Conservation (phyloP, 1,140 invertebrate genomes). For the Ceratosolen solmsi region DNA sequence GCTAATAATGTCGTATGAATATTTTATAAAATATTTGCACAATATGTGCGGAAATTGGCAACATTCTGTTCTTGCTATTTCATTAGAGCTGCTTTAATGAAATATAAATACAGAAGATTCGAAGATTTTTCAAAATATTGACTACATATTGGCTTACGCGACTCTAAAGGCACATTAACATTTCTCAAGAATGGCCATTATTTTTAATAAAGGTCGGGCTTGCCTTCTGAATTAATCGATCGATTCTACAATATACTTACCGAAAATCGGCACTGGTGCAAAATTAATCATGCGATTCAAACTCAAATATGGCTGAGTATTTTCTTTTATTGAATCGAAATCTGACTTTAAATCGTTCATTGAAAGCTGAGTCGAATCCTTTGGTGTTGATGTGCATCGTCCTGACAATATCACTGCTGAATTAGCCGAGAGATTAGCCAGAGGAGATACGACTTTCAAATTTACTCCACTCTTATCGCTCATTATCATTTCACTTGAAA, state of each 20-base stretch:
- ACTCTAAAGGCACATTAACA: too few relatives aligned
- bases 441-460: neutral
- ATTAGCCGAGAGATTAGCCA: neutral
- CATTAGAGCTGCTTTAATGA: too few relatives aligned
- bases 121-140: too few relatives aligned
- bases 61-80: too few relatives aligned
- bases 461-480: neutral
- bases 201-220: too few relatives aligned
- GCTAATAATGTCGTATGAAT: too few relatives aligned
- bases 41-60: too few relatives aligned
- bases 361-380: neutral
- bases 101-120: too few relatives aligned
- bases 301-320: neutral
- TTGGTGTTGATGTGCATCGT: slow-evolving; percentile 24
- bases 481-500: neutral
- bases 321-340: neutral
- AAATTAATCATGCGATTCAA: neutral
- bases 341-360: neutral
- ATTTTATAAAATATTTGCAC: too few relatives aligned
- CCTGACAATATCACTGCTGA: slow-evolving; percentile 3
- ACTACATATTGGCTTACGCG: too few relatives aligned
- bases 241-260: slow-evolving; percentile 28
- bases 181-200: too few relatives aligned
- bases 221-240: neutral
- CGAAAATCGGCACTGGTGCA: slow-evolving; percentile 30